These are phyloP conservation scores for Streptopelia turtur DNA, from an alignment of 2,797 vertebrate genomes.

Conservation along the genomic window DNA sequence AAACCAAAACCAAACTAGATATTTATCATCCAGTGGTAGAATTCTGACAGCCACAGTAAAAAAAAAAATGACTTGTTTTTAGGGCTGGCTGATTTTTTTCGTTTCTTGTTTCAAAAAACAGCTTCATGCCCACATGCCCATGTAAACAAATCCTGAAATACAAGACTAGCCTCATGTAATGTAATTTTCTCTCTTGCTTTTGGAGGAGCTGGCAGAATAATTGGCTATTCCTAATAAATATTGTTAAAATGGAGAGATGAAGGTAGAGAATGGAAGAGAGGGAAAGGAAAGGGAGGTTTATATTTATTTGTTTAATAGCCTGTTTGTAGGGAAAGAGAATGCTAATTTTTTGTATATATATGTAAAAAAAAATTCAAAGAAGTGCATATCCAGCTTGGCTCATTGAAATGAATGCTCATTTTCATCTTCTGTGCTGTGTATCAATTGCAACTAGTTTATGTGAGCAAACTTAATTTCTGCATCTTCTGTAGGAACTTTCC, in stretches of 20 bases:
- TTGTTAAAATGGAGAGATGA: not conserved
- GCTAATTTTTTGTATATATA: not conserved
- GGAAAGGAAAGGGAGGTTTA: not conserved
- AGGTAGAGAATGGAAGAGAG: not conserved
- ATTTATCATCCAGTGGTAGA: not conserved
- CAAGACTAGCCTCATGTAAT: not conserved
- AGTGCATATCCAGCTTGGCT: not conserved
- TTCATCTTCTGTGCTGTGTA: not conserved
- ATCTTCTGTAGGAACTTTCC: not conserved
- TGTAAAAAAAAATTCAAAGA: not conserved
- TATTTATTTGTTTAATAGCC: not conserved
- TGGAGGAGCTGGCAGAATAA: not conserved
- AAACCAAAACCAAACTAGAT: no score
- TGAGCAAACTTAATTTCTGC: not conserved
- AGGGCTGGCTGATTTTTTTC: not conserved
- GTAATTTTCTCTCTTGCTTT: not conserved
- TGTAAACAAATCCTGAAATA: not conserved
- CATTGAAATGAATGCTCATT: not conserved
- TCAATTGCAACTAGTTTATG: not conserved
- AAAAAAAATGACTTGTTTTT: not conserved
- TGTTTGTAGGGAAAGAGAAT: not conserved
- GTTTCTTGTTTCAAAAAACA: not conserved
- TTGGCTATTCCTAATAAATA: not conserved
- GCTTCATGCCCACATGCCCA: not conserved
- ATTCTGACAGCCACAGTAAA: not conserved